A percentile compares a stretch with the other conserved stretches of the same genome.
Conservation (phyloP, 2,888 invertebrate species). For the Drosophila multiciliata region DNA sequence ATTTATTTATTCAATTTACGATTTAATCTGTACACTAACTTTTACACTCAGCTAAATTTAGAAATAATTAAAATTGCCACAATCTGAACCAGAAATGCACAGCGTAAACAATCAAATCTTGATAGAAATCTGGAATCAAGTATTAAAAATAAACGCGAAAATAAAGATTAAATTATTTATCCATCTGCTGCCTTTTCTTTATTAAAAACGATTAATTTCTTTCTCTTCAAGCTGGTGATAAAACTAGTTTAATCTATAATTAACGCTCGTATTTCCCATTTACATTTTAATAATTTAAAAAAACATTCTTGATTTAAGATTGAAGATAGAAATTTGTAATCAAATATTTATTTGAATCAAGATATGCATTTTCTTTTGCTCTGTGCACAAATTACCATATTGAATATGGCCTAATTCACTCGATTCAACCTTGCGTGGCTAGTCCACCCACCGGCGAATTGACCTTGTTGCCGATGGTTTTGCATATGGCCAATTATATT, state of each 20-base stretch:
- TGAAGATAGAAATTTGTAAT: neutral
- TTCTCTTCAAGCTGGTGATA: neutral
- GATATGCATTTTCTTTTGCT: neutral
- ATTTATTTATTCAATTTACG: neutral
- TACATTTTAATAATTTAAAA: too few species aligned
- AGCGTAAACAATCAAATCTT: neutral
- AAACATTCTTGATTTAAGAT: neutral
- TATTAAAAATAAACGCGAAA: too few species aligned
- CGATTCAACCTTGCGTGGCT: constrained; percentile 1
- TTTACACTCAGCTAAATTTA: neutral
- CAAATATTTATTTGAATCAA: neutral
- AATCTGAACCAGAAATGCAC: neutral
- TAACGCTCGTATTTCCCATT: neutral
- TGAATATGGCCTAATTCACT: constrained; percentile 14
- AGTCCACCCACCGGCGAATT: constrained; percentile 11
- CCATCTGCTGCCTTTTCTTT: neutral
- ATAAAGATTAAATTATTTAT: neutral
- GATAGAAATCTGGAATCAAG: too few species aligned
- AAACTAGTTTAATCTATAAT: neutral
- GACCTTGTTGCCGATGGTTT: constrained; percentile 32
- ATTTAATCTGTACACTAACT: neutral
- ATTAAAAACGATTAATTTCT: neutral
- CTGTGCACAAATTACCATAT: neutral
- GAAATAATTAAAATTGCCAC: too few species aligned
- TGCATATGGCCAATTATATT: constrained; percentile 64